Percentiles rank a stretch among this genome's conserved stretches.
Evolutionary conservation across 2,888 invertebrate genomes (phyloP).

Genomic region (Machimus atricapillus): DNA sequence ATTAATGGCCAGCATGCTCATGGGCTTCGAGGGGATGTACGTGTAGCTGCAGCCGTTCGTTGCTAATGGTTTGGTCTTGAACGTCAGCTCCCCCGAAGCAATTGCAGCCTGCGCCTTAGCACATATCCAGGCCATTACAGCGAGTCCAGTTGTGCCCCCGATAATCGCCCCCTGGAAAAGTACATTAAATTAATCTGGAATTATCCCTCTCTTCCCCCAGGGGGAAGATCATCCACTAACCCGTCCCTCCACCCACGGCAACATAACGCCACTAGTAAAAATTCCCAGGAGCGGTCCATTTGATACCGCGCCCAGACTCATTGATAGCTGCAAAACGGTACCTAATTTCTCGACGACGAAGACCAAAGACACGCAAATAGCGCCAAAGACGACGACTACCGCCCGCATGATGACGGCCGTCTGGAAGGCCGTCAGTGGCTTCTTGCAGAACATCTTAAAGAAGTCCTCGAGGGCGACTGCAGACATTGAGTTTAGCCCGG

Average conservation of each 20-base stretch:
- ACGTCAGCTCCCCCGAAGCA: constrained; percentile 63
- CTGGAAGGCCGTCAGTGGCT: constrained; percentile 65
- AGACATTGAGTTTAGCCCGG: constrained; percentile 78
- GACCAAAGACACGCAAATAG: constrained; percentile 69
- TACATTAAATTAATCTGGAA: background rate
- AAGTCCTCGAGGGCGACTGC: constrained; percentile 79
- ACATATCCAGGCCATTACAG: constrained; percentile 66
- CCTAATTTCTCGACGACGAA: constrained; percentile 73
- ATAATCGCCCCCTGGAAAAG: constrained; percentile 64
- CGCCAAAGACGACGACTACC: constrained; percentile 70
- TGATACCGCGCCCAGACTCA: constrained; percentile 70
- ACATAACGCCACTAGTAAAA: constrained; percentile 72
- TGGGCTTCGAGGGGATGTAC: constrained; percentile 59
- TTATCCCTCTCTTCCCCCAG: background rate
- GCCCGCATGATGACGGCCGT: constrained; percentile 71
- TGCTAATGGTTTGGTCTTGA: constrained; percentile 64
- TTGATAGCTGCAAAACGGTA: constrained; percentile 73
- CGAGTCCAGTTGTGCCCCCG: constrained; percentile 65
- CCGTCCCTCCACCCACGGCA: constrained; percentile 71
- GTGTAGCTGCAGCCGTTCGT: constrained; percentile 66
- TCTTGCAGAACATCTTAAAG: constrained; percentile 66
- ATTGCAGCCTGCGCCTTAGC: constrained; percentile 66
- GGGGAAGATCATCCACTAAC: constrained; percentile 55
- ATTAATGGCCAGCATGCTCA: constrained; percentile 55
- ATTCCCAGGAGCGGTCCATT: constrained; percentile 73